Evolutionary conservation across 1,140 invertebrate species (phyloP).

Genomic region (Nautilus pompilius): DNA sequence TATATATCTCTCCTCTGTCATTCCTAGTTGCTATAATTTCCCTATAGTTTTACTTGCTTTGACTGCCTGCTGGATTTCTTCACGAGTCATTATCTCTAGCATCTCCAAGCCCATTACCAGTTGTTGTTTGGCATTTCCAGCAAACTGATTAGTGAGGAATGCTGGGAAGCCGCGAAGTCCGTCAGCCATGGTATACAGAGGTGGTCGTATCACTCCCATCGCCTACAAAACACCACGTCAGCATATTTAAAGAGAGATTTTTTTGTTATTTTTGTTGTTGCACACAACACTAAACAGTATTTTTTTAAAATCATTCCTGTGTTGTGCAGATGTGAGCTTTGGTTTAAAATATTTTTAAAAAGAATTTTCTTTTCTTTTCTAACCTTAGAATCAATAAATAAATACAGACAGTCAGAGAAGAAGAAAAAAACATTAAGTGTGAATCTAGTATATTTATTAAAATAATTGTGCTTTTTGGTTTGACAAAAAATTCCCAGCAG

Average conservation of each 20-base stretch:
- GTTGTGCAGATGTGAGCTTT: not conserved
- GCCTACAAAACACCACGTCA: slow-evolving; percentile 40
- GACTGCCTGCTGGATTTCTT: slow-evolving; percentile 31
- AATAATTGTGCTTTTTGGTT: no score
- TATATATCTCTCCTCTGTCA: no score
- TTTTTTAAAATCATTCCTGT: no score
- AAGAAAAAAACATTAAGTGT: no score
- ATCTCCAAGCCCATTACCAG: slow-evolving; percentile 42
- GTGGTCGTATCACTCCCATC: slow-evolving; percentile 57
- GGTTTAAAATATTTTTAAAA: not conserved
- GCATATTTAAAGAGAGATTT: not conserved
- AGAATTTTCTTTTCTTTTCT: no score
- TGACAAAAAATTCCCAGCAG: no score
- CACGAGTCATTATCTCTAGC: slow-evolving; percentile 23
- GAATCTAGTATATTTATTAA: no score
- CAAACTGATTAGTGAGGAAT: slow-evolving; percentile 60
- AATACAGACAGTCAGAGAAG: no score
- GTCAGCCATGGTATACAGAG: slow-evolving; percentile 61
- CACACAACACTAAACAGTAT: no score
- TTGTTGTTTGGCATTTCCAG: slow-evolving; percentile 57
- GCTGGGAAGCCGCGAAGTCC: slow-evolving; percentile 58
- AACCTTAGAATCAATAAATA: no score
- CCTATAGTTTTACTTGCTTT: slow-evolving; percentile 12
- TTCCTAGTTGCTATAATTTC: no score
- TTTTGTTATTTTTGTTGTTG: no score